These are phyloP conservation scores for Fabriciana adippe DNA, from an alignment of 2,888 invertebrate species.

Conservation along the genomic window DNA sequence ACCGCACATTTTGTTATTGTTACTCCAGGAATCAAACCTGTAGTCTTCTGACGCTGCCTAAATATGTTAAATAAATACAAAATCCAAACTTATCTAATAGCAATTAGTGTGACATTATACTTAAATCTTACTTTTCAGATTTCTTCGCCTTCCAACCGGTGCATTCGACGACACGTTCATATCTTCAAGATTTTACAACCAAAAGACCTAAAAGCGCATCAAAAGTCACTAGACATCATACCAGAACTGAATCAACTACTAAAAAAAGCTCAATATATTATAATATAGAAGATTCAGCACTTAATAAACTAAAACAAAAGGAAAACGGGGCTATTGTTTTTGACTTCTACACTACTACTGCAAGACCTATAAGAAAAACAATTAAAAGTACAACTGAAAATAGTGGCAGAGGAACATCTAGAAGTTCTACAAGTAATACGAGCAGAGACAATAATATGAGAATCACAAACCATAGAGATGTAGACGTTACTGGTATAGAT, in stretches of 20 bases:
- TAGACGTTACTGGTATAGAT: constrained; percentile 8
- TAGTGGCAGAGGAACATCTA: constrained; percentile 34
- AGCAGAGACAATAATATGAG: constrained; percentile 13
- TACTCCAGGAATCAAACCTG: too few species aligned
- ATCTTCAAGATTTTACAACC: constrained; percentile 39
- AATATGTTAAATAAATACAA: not conserved
- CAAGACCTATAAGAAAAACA: constrained; percentile 42
- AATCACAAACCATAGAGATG: constrained; percentile 20
- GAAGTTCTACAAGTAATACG: constrained; percentile 13
- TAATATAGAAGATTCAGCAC: not conserved
- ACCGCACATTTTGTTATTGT: too few species aligned
- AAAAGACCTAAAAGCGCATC: constrained; percentile 35
- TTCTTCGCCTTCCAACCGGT: constrained; percentile 57
- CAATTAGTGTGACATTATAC: not conserved
- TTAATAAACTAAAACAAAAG: constrained; percentile 19
- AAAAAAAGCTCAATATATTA: constrained; percentile 1
- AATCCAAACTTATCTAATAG: not conserved
- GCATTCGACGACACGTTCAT: constrained; percentile 43
- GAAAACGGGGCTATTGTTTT: constrained; percentile 9
- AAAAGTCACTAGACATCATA: constrained; percentile 37
- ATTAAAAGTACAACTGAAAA: constrained; percentile 37
- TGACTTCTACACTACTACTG: constrained; percentile 42
- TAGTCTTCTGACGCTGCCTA: too few species aligned
- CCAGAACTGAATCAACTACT: constrained; percentile 28
- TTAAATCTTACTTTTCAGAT: constrained; percentile 51